phyloP scores from a whole-genome alignment of 2,113 vertebrate genomes.

The Corvus moneduloides region DNA sequence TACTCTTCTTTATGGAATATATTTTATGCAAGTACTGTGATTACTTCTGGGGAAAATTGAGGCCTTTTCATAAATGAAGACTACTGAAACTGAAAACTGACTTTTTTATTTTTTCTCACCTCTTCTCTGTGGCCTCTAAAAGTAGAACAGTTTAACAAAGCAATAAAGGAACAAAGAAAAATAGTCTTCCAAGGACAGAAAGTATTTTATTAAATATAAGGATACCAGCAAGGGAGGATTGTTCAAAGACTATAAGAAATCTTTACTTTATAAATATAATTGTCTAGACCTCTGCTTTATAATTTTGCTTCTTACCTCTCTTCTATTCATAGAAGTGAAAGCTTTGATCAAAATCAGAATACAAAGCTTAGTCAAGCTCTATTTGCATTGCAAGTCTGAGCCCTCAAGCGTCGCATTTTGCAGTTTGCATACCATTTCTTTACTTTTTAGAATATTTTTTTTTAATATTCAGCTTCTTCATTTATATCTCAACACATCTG shows the following conservation, averaged over 20 bases:
- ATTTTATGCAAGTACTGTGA: not conserved
- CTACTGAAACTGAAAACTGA: not conserved
- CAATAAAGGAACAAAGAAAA: not conserved
- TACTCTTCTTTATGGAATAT: not conserved
- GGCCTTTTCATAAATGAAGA: not conserved
- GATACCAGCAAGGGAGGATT: not conserved
- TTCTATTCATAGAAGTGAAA: not conserved
- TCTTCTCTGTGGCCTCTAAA: not conserved
- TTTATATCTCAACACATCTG: not conserved
- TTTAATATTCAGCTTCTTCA: not conserved
- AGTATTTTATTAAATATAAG: not conserved
- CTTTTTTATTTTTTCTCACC: not conserved
- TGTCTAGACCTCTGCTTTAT: not conserved
- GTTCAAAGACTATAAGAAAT: not conserved
- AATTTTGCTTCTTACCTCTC: not conserved
- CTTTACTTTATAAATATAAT: slow-evolving; percentile 2
- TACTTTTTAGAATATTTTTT: not conserved
- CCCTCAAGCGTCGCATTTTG: not conserved
- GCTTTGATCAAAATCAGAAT: not conserved
- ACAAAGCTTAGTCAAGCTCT: not conserved
- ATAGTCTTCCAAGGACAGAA: not conserved
- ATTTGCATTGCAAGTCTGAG: not conserved
- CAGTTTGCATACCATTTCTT: not conserved
- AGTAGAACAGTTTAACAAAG: not conserved
- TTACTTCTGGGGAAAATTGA: not conserved